A percentile compares a stretch with the other conserved stretches of the same genome.
These are phyloP conservation scores for Pollenia labialis DNA, from an alignment of 2,888 invertebrate species.

Conservation along the genomic window DNA sequence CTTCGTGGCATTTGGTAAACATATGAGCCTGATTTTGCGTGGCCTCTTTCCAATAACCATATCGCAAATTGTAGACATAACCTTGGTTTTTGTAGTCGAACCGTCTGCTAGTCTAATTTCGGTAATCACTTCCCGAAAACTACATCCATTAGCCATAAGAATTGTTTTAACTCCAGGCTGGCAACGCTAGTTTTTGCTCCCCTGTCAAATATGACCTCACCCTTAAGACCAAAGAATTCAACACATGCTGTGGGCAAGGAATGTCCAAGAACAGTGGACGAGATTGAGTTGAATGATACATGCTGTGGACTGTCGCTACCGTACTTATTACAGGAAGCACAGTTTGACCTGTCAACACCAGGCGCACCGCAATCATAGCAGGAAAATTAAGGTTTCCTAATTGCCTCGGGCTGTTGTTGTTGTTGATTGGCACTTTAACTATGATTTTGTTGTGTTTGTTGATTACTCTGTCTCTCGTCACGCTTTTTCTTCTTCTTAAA, in stretches of 20 bases:
- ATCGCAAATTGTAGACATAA: constrained; percentile 14
- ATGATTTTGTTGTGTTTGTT: neutral
- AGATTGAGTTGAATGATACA: constrained; percentile 39
- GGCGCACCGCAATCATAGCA: constrained; percentile 42
- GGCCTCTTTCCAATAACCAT: constrained; percentile 4
- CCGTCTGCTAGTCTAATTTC: constrained; percentile 54
- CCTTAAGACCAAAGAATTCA: constrained; percentile 14
- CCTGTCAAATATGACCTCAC: constrained; percentile 33
- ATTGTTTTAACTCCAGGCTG: constrained; percentile 32
- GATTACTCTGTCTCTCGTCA: neutral
- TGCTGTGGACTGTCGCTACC: constrained; percentile 33
- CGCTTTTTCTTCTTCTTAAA: constrained; percentile 26
- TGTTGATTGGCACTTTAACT: neutral
- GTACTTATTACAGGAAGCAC: constrained; percentile 26
- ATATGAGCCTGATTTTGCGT: constrained; percentile 15
- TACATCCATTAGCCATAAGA: constrained; percentile 46
- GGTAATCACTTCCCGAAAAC: constrained; percentile 50
- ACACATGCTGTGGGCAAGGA: constrained; percentile 44
- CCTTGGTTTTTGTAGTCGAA: neutral
- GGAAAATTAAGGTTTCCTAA: constrained; percentile 13
- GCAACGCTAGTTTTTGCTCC: constrained; percentile 53
- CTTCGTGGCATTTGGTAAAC: constrained; percentile 17
- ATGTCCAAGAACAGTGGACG: constrained; percentile 49
- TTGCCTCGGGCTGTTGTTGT: neutral
- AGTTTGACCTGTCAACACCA: constrained; percentile 35